phyloP scores from a whole-genome alignment of 1,140 invertebrate genomes.

The Bombus cullumanus region DNA sequence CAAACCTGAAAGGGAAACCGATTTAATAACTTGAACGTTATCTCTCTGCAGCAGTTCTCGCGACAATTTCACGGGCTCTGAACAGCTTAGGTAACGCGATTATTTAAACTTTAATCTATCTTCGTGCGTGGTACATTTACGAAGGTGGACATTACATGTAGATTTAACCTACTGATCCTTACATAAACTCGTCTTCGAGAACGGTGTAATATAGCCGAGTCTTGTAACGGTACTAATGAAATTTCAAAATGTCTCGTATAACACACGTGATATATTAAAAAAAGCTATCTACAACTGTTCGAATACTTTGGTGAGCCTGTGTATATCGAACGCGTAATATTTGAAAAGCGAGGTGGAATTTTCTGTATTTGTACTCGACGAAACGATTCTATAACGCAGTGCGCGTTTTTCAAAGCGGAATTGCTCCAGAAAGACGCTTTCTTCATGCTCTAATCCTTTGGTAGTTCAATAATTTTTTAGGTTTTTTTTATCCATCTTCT shows the following conservation, averaged over 20 bases:
- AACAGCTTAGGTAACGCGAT: slow-evolving; percentile 18
- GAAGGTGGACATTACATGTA: background rate
- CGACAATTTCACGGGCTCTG: slow-evolving; percentile 36
- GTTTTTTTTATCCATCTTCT: too few species aligned
- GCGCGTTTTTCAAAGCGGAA: too few species aligned
- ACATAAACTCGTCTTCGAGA: background rate
- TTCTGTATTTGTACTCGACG: background rate
- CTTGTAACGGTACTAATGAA: too few species aligned
- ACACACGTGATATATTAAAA: too few species aligned
- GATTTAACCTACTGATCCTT: background rate
- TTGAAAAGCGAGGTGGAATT: background rate
- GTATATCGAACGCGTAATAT: background rate
- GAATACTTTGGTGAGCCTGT: too few species aligned
- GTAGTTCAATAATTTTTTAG: too few species aligned
- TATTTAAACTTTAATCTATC: slow-evolving; percentile 33
- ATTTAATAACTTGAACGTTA: slow-evolving; percentile 33
- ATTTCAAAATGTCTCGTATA: too few species aligned
- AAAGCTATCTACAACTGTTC: too few species aligned
- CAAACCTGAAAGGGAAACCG: slow-evolving; percentile 86
- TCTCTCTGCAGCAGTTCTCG: slow-evolving; percentile 4
- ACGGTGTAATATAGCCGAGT: too few species aligned
- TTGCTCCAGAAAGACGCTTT: too few species aligned
- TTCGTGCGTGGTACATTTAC: background rate
- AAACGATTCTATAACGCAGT: too few species aligned
- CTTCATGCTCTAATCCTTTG: too few species aligned